Base-by-base conservation (phyloP, 2,888 invertebrate species). In the Stenotaenia linearis region DNA sequence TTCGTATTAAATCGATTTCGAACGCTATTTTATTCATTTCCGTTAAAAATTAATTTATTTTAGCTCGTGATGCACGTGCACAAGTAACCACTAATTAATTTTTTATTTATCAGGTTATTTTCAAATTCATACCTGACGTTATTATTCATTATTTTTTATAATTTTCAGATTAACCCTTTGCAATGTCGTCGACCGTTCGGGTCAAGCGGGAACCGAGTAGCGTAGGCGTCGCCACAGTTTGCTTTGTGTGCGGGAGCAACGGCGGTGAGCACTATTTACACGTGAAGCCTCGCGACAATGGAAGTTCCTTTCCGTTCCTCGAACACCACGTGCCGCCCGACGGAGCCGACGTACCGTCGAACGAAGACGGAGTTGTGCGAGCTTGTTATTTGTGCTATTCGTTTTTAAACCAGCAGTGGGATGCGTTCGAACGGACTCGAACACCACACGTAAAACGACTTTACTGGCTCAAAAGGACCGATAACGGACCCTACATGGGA, bases 391-490 rank as follows among this genome's bases (percentile, higher is more conserved):
- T 96, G 35, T 97, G 97, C 88, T 94, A 92, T 87, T 91, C 92
- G 78, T 90, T 95, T 84, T 90, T 97, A 69, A 89, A 92, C 79
- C 93, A 95, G 86, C 97, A 97, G 87, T 97, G 97, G 97, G 94
- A 96, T 84, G 90, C 92, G 82, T 94, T 94, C 86, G 96, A 97
- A 87, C 89, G 92, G 69, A 92, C 92, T 84, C 91, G 91, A 85
- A 93, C 93, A 83, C 95, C 96, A 0, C 92, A 94, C 86, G 90
- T 91, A 82, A 95, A 96, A 86, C 89, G 97, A 79, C 90, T 96
- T 84, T 97, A 97, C 85, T 96, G 96, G 92, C 89, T 96, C 88
- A 97, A 97, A 87, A 89, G 97, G 83, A 91, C 93, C 83, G 96
- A 97, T 85, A 94, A 95, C 84, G 94, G 95, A 81, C 92, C 93